Evolutionary conservation across 2,888 invertebrate genomes (phyloP).

Genomic region (Leptinotarsa juncta): DNA sequence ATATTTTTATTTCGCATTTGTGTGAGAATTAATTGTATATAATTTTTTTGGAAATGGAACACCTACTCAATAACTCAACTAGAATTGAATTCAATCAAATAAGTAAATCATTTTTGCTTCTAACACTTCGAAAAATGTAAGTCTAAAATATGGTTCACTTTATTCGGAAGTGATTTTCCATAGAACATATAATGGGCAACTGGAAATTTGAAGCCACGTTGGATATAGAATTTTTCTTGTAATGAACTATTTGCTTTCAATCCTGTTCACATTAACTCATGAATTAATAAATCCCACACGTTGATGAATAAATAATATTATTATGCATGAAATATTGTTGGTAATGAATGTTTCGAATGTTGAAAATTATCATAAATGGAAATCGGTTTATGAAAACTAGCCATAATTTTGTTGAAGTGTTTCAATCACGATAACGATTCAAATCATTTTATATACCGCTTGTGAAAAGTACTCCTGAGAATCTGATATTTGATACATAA

Average conservation of each 20-base stretch:
- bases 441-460: background rate
- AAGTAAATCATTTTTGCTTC: too few species aligned
- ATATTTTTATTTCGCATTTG: too few species aligned
- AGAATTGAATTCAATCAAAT: too few species aligned
- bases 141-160: too few species aligned
- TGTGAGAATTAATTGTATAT: too few species aligned
- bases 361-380: slow-evolving; percentile 1
- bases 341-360: background rate
- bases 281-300: background rate
- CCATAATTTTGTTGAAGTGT: background rate
- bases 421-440: background rate
- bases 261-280: background rate
- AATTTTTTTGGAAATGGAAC: too few species aligned
- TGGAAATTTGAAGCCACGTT: too few species aligned
- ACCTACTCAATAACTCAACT: too few species aligned
- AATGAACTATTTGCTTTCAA: background rate
- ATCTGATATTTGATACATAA: background rate
- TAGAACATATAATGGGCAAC: too few species aligned
- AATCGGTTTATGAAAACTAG: slow-evolving; percentile 1
- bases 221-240: background rate
- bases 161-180: too few species aligned
- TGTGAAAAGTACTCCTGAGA: background rate
- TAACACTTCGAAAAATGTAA: too few species aligned
- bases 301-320: slow-evolving; percentile 2
- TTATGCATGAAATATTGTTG: background rate